Conservation (phyloP, 2,113 vertebrate species). For the Saimiri boliviensis region DNA sequence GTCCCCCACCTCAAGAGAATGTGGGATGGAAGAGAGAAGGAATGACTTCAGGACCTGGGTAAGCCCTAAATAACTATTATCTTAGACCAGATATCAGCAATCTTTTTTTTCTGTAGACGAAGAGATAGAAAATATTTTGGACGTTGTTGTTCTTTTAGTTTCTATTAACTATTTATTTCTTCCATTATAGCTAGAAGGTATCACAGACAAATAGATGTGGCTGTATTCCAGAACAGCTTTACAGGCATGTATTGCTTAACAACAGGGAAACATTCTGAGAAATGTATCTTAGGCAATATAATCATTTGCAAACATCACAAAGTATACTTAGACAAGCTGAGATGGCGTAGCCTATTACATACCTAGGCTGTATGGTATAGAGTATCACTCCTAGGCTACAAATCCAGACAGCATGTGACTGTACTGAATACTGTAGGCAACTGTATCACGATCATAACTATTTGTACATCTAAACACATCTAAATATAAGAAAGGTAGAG, state of each 20-base stretch:
- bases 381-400: not conserved
- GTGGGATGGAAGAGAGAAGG: rapidly evolving
- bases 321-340: not conserved
- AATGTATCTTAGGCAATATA: not conserved
- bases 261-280: not conserved
- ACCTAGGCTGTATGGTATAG: not conserved
- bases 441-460: not conserved
- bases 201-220: not conserved
- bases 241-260: not conserved
- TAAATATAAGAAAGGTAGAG: not conserved
- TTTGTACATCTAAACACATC: not conserved
- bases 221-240: not conserved
- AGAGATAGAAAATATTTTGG: not conserved
- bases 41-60: not conserved
- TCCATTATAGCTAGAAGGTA: not conserved
- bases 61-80: not conserved
- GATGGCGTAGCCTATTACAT: not conserved
- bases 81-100: not conserved
- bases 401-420: not conserved
- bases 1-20: not conserved
- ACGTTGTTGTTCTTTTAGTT: not conserved
- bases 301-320: not conserved
- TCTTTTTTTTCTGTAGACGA: not conserved
- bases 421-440: not conserved
- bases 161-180: not conserved